These are phyloP conservation scores for Poeciliopsis paucimaculata DNA, from an alignment of 2,797 vertebrate genomes.

Conservation along the genomic window DNA sequence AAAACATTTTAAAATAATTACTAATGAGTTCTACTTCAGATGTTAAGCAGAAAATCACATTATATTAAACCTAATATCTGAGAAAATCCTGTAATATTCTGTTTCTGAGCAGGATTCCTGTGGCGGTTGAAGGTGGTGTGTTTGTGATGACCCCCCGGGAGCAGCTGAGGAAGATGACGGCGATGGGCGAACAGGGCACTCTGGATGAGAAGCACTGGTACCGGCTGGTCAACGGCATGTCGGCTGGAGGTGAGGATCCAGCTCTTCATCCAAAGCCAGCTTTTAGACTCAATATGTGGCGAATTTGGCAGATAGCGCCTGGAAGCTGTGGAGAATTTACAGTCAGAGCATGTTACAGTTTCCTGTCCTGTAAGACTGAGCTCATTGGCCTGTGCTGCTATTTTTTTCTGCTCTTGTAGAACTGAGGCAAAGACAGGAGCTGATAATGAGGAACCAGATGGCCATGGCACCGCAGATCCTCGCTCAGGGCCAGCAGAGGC, in stretches of 20 bases:
- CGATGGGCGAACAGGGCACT: constrained; percentile 84
- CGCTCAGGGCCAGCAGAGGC: constrained; percentile 85
- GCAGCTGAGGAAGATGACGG: constrained; percentile 88
- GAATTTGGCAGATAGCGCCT: background rate
- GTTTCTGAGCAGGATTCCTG: constrained; percentile 25
- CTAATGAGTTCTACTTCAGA: background rate
- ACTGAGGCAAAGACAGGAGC: constrained; percentile 88
- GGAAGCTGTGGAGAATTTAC: constrained; percentile 8
- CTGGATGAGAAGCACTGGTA: constrained; percentile 91
- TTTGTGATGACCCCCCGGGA: constrained; percentile 88
- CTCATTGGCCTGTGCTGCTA: constrained; percentile 9
- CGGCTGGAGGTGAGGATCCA: constrained; percentile 84
- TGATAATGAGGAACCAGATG: constrained; percentile 93
- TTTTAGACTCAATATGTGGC: background rate
- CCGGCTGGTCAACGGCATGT: constrained; percentile 86
- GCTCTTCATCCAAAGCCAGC: background rate
- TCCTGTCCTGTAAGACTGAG: constrained; percentile 7
- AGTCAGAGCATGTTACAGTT: constrained; percentile 26
- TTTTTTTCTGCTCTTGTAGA: constrained; percentile 76
- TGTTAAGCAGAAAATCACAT: background rate
- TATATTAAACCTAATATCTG: background rate
- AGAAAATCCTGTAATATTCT: background rate
- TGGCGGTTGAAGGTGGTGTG: constrained; percentile 54
- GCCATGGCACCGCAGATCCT: constrained; percentile 89
- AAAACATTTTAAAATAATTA: background rate